Percentiles rank a stretch among this genome's conserved stretches.
Conservation (phyloP, 2,797 vertebrate species). For the Centroberyx gerrardi region DNA sequence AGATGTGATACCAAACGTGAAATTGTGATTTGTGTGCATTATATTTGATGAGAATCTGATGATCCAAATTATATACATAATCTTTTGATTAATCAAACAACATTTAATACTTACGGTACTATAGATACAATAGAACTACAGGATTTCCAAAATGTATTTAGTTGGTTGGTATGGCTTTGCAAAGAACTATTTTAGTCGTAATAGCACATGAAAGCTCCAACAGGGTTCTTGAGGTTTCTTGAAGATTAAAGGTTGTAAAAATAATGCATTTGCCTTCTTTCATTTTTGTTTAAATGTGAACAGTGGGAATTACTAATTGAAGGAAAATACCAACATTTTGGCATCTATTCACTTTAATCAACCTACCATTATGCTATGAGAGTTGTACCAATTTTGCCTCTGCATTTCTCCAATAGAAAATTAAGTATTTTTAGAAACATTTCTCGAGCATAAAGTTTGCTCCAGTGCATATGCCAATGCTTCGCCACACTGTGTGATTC, state of each 20-base stretch:
- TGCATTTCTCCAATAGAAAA: no score
- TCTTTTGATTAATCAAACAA: constrained; percentile 11
- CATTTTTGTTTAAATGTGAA: neutral
- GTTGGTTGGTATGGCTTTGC: neutral
- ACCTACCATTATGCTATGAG: no score
- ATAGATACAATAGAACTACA: neutral
- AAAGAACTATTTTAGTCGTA: neutral
- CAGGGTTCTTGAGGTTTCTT: neutral
- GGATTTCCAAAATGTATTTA: neutral
- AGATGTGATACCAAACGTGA: no score
- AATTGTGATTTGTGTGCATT: neutral
- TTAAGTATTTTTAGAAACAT: no score
- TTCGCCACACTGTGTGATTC: no score
- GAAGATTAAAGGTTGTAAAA: neutral
- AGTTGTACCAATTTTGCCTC: no score
- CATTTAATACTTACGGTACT: no score
- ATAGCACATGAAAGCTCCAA: neutral
- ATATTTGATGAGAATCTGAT: neutral
- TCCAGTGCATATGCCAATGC: neutral
- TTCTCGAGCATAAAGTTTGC: no score
- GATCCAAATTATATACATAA: neutral
- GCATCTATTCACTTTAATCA: no score
- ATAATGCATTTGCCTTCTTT: neutral
- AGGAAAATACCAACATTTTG: no score
- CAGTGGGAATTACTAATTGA: no score